Conservation (phyloP, 1,140 invertebrate species). For the Branchinecta lindahli region DNA sequence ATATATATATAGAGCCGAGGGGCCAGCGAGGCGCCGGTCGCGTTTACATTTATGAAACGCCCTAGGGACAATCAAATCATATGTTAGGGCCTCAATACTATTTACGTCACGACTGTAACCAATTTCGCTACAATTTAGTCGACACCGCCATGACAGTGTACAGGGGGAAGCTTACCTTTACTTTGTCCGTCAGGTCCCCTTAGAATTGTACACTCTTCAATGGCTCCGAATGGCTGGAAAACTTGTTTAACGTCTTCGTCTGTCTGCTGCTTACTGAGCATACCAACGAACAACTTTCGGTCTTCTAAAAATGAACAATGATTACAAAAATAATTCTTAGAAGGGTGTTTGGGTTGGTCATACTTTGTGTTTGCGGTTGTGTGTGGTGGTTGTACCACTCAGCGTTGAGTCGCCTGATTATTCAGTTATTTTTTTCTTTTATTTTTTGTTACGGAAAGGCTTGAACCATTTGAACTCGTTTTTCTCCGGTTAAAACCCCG, state of each 20-base stretch:
- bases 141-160: no score
- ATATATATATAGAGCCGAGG: no score
- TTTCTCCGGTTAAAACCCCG: no score
- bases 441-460: neutral
- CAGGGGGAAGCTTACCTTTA: slow-evolving; percentile 54
- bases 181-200: slow-evolving; percentile 88
- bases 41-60: no score
- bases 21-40: no score
- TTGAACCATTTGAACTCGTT: neutral
- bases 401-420: neutral
- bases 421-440: slow-evolving; percentile 3
- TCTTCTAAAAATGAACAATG: slow-evolving; percentile 44
- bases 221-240: slow-evolving; percentile 87
- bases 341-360: slow-evolving; percentile 11
- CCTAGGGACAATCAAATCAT: no score
- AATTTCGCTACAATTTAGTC: no score
- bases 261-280: slow-evolving; percentile 98
- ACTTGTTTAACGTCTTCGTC: slow-evolving; percentile 96
- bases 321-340: slow-evolving; percentile 13
- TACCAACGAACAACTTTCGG: slow-evolving; percentile 98
- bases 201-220: slow-evolving; percentile 98
- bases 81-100: no score
- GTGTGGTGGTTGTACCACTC: slow-evolving; percentile 1
- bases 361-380: neutral
- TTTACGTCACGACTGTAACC: no score